phyloP scores from a whole-genome alignment of 2,888 invertebrate species.

The Aricia artaxerxes region DNA sequence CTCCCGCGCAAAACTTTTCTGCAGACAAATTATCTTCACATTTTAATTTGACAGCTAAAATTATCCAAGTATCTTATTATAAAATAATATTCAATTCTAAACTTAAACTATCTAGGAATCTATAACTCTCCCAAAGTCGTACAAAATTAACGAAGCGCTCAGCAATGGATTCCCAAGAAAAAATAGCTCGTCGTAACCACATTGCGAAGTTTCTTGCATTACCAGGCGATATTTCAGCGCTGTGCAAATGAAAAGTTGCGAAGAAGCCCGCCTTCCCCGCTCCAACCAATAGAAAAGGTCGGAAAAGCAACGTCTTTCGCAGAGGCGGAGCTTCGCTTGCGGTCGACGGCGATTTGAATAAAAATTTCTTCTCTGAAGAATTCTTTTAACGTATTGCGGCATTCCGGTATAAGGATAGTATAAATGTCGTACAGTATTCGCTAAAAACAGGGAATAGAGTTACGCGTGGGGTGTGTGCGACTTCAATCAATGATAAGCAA shows the following conservation, averaged over 20 bases:
- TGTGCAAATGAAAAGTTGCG: slow-evolving; percentile 79
- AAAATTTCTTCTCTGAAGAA: slow-evolving; percentile 71
- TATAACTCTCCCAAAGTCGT: background rate
- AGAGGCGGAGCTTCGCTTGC: slow-evolving; percentile 71
- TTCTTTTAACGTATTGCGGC: slow-evolving; percentile 73
- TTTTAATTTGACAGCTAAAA: too few species aligned
- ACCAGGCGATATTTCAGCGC: slow-evolving; percentile 76
- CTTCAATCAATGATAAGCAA: too few species aligned
- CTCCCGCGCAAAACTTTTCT: too few species aligned
- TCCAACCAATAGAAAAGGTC: slow-evolving; percentile 76
- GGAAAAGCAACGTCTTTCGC: slow-evolving; percentile 75
- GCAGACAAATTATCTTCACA: too few species aligned
- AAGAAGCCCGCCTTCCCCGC: slow-evolving; percentile 65
- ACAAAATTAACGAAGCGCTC: slow-evolving; percentile 20
- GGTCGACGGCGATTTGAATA: slow-evolving; percentile 76
- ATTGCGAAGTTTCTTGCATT: slow-evolving; percentile 66
- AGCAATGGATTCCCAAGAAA: slow-evolving; percentile 42
- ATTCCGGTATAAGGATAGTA: background rate
- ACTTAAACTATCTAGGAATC: background rate
- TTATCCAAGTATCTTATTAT: background rate
- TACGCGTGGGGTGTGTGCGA: background rate
- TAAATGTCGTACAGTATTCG: background rate
- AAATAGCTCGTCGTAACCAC: slow-evolving; percentile 68
- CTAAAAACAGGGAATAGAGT: background rate
- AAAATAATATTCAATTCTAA: background rate